Evolutionary conservation across 2,113 vertebrate species (phyloP).

Genomic region (Salvator merianae): DNA sequence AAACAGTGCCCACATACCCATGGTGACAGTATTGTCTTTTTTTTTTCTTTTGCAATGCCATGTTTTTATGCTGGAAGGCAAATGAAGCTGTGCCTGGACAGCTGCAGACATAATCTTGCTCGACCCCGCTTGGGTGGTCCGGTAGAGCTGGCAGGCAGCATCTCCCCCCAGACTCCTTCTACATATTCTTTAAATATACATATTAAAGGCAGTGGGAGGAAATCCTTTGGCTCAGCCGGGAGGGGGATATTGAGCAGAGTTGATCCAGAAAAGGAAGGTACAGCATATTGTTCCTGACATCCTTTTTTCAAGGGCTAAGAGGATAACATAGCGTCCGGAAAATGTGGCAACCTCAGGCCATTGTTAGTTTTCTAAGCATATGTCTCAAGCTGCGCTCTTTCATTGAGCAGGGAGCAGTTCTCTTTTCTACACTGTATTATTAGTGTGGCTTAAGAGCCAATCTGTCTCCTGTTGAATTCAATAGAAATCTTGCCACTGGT

Average conservation of each 20-base stretch:
- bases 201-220: not conserved
- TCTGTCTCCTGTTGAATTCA: slow-evolving; percentile 25
- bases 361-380: slow-evolving; percentile 47
- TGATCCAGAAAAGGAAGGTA: slow-evolving; percentile 13
- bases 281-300: slow-evolving; percentile 19
- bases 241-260: not conserved
- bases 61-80: not conserved
- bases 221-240: accelerated
- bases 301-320: slow-evolving; percentile 23
- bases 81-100: not conserved
- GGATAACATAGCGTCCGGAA: slow-evolving; percentile 30
- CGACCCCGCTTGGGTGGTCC: slow-evolving; percentile 40
- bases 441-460: not conserved
- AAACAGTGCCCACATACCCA: not conserved
- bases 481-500: slow-evolving; percentile 20
- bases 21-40: accelerated
- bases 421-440: slow-evolving; percentile 9
- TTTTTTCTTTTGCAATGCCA: not conserved
- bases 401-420: slow-evolving; percentile 39
- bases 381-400: slow-evolving; percentile 36
- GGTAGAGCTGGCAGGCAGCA: not conserved
- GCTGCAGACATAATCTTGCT: not conserved
- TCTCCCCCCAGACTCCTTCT: not conserved
- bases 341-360: not conserved
- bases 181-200: not conserved